Conservation (phyloP, 2,797 vertebrate genomes). For the Halcyon leucocephala region DNA sequence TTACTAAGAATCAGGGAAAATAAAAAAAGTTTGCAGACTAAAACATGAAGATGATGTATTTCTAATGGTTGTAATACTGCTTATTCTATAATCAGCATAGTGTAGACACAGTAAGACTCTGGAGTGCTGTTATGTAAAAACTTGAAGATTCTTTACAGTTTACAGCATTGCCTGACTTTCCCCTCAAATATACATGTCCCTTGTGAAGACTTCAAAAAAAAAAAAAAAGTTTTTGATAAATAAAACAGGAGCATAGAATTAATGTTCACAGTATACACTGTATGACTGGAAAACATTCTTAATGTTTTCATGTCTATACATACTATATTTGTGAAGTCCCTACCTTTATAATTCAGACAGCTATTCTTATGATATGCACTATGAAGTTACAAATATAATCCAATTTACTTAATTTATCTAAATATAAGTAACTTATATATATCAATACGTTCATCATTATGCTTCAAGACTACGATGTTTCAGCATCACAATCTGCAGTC, state of each 20-base stretch:
- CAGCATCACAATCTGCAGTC: neutral
- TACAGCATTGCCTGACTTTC: neutral
- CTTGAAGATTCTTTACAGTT: neutral
- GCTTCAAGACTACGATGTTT: neutral
- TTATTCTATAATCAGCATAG: neutral
- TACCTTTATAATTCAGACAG: neutral
- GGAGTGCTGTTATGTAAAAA: neutral
- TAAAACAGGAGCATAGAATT: neutral
- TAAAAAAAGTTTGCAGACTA: neutral
- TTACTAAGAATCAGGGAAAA: neutral
- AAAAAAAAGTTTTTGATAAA: neutral
- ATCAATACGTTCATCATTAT: neutral
- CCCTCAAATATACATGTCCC: neutral
- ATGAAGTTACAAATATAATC: neutral
- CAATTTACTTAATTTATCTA: neutral
- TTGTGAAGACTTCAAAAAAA: neutral
- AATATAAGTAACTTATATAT: neutral
- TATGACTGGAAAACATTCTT: neutral
- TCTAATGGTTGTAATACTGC: neutral
- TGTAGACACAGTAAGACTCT: neutral
- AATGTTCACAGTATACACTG: neutral
- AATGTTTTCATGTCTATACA: neutral
- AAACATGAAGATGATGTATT: neutral
- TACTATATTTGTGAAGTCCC: neutral
- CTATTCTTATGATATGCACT: neutral